These are phyloP conservation scores for Amphimedon queenslandica DNA, from an alignment of 37 sponge, comb jelly and placozoan species.

Conservation along the genomic window DNA sequence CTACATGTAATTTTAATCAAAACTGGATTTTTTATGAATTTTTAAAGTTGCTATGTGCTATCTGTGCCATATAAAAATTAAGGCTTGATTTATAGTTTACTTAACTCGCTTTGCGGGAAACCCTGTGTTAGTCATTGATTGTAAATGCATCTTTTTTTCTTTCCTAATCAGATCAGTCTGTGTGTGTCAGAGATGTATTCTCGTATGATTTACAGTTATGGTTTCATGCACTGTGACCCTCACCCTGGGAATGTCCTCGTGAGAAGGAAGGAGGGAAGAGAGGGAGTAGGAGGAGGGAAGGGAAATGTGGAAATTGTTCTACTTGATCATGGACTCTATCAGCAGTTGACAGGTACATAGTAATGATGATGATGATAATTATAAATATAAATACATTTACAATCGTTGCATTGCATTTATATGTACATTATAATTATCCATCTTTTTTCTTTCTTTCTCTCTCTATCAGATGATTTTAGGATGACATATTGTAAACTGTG, in stretches of 20 bases:
- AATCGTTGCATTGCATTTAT: no score
- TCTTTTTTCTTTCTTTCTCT: constrained; percentile 33
- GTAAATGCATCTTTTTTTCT: not conserved
- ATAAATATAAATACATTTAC: not conserved
- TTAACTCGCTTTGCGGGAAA: no score
- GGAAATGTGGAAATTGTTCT: constrained; percentile 62
- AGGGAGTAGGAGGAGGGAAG: no score
- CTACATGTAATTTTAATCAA: no score
- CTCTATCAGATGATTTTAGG: constrained; percentile 79
- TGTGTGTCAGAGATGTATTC: constrained; percentile 82
- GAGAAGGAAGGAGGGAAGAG: constrained; percentile 13
- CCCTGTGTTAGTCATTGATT: no score
- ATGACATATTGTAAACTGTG: constrained; percentile 89
- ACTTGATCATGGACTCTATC: constrained; percentile 92
- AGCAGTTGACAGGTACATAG: constrained; percentile 8
- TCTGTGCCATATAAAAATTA: no score
- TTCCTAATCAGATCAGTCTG: not conserved
- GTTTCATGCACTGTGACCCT: constrained; percentile 96
- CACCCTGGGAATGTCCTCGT: constrained; percentile 96
- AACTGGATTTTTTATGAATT: no score
- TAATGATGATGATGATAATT: not conserved
- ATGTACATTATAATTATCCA: no score
- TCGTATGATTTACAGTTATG: constrained; percentile 88
- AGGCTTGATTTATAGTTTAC: no score
- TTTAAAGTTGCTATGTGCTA: no score